Percentiles rank a stretch among this genome's conserved stretches.
Evolutionary conservation across 1,140 invertebrate genomes (phyloP).

Genomic region (Dinoponera quadriceps): DNA sequence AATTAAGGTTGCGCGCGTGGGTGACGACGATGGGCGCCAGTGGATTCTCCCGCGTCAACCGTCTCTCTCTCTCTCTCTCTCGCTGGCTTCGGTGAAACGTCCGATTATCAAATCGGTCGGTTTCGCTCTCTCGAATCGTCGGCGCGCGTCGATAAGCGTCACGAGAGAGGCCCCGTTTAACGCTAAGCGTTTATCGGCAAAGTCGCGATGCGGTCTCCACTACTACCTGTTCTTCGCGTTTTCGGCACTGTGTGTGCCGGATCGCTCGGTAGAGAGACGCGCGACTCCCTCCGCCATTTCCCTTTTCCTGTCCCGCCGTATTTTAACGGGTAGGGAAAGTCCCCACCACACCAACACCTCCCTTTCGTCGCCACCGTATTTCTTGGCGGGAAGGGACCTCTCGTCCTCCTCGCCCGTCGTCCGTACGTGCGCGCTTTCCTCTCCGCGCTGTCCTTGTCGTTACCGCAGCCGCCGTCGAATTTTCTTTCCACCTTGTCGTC

Average conservation of each 20-base stretch:
- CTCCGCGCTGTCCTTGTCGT: slow-evolving; percentile 34
- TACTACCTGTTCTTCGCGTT: slow-evolving; percentile 56
- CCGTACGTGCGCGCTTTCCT: slow-evolving; percentile 21
- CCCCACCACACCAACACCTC: slow-evolving; percentile 36
- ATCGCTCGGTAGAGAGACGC: slow-evolving; percentile 1
- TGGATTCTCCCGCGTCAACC: slow-evolving; percentile 30
- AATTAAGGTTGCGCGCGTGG: slow-evolving; percentile 22
- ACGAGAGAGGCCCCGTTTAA: slow-evolving; percentile 3
- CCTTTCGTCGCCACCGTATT: slow-evolving; percentile 52
- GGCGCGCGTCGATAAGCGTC: background rate
- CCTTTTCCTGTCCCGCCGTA: slow-evolving; percentile 62
- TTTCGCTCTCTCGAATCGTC: background rate
- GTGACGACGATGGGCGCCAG: background rate
- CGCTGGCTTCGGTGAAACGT: background rate
- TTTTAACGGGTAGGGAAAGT: slow-evolving; percentile 64
- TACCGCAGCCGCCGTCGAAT: background rate
- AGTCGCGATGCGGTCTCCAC: slow-evolving; percentile 26
- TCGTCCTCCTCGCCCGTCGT: slow-evolving; percentile 45
- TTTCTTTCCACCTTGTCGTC: slow-evolving; percentile 22
- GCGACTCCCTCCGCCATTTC: slow-evolving; percentile 36
- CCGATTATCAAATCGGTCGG: background rate
- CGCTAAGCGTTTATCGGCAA: slow-evolving; percentile 41
- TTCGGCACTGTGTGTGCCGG: slow-evolving; percentile 17
- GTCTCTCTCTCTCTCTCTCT: background rate
- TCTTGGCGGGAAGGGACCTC: slow-evolving; percentile 67